phyloP scores from a whole-genome alignment of 2,113 vertebrate species.

The Bubo scandiacus region DNA sequence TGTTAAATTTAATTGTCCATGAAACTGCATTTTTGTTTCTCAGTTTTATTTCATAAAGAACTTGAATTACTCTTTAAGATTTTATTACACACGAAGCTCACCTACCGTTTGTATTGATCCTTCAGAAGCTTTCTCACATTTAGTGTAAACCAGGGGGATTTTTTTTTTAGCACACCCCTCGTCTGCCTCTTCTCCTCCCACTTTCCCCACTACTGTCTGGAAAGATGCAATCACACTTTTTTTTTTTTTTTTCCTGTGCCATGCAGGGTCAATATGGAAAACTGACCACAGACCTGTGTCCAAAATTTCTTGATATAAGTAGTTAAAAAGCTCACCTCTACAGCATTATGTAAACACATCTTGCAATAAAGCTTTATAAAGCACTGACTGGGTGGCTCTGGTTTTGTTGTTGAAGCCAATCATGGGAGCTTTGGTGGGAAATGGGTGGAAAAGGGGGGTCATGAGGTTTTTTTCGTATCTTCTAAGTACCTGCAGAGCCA shows the following conservation, averaged over 20 bases:
- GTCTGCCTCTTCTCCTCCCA: background rate
- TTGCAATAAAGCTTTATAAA: slow-evolving; percentile 78
- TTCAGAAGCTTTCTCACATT: slow-evolving; percentile 69
- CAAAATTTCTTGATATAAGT: slow-evolving; percentile 69
- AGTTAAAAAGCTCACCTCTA: slow-evolving; percentile 71
- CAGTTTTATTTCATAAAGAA: slow-evolving; percentile 64
- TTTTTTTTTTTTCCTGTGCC: slow-evolving; percentile 61
- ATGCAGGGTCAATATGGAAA: slow-evolving; percentile 69
- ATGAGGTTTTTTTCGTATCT: background rate
- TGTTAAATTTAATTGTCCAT: slow-evolving; percentile 67
- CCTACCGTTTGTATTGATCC: slow-evolving; percentile 45
- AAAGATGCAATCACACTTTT: slow-evolving; percentile 6
- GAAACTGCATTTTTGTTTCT: slow-evolving; percentile 60
- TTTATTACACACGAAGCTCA: slow-evolving; percentile 42
- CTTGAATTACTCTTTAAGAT: slow-evolving; percentile 66
- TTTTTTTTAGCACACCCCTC: background rate
- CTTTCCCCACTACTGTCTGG: background rate
- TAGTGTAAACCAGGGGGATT: background rate
- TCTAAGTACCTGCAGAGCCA: background rate
- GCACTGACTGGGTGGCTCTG: background rate
- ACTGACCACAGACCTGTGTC: slow-evolving; percentile 68
- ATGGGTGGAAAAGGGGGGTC: background rate
- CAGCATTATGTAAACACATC: slow-evolving; percentile 75
- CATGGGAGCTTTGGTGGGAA: background rate
- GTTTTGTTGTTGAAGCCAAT: background rate